Evolutionary conservation across 1,140 invertebrate genomes (phyloP).

Genomic region (Heterodera schachtii): DNA sequence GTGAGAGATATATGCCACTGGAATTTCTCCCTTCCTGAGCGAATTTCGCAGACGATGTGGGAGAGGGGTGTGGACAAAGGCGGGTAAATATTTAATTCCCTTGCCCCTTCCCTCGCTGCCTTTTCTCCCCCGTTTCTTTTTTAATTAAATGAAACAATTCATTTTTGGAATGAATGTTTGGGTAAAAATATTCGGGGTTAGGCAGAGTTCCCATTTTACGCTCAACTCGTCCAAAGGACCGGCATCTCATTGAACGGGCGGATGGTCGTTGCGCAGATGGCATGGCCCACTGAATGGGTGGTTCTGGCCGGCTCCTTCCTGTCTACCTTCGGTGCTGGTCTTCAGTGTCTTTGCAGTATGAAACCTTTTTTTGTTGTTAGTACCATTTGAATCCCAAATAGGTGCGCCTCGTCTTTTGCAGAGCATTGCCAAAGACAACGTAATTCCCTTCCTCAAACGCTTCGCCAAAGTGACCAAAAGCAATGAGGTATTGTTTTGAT

Average conservation of each 20-base stretch:
- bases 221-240: no score
- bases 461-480: conserved; percentile 87
- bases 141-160: no score
- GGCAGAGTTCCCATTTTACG: no score
- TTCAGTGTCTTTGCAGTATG: conserved; percentile 79
- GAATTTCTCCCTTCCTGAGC: neutral
- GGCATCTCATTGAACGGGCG: conserved; percentile 55
- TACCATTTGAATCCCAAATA: conserved; percentile 39
- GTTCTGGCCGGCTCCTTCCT: conserved; percentile 95
- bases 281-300: conserved; percentile 82
- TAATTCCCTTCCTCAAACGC: conserved; percentile 89
- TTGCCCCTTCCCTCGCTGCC: no score
- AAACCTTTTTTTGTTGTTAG: neutral
- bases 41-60: no score
- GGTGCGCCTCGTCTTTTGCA: conserved; percentile 71
- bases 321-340: conserved; percentile 92
- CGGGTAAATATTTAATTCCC: no score
- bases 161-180: no score
- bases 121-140: no score
- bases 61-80: no score
- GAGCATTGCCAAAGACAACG: conserved; percentile 69
- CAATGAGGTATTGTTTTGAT: conserved; percentile 80
- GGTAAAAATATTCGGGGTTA: no score
- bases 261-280: conserved; percentile 62
- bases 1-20: conserved; percentile 31